Evolutionary conservation across 2,113 vertebrate species (phyloP).

Genomic region (Cricetomys ansorgei): DNA sequence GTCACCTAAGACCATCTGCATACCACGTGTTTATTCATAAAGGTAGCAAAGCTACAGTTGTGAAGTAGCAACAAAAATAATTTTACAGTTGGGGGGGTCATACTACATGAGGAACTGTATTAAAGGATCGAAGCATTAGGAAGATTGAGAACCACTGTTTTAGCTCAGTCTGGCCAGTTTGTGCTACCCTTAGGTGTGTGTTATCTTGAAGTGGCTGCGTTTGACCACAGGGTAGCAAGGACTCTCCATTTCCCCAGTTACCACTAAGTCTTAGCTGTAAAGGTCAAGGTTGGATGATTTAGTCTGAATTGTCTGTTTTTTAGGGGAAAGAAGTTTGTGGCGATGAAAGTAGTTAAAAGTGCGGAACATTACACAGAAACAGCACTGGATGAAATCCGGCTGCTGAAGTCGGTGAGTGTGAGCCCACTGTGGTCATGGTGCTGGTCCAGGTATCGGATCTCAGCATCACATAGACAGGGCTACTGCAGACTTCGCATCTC

Average conservation of each 20-base stretch:
- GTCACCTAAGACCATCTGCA: no score
- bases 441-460: neutral
- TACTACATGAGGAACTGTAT: no score
- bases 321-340: constrained; percentile 96
- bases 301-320: constrained; percentile 67
- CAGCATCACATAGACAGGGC: neutral
- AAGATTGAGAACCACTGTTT: no score
- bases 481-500: neutral
- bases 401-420: constrained; percentile 94
- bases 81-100: no score
- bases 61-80: no score
- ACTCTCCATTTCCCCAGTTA: neutral
- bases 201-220: neutral
- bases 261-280: neutral
- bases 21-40: no score
- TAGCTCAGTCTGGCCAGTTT: neutral
- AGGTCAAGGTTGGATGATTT: neutral
- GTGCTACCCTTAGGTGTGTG: neutral
- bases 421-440: neutral
- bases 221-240: neutral
- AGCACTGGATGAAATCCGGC: constrained; percentile 97
- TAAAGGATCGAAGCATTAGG: no score
- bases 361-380: constrained; percentile 99
- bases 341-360: constrained; percentile 99
- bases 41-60: no score